These are phyloP conservation scores for Maccullochella peelii DNA, from an alignment of 2,113 vertebrate genomes.

Conservation along the genomic window DNA sequence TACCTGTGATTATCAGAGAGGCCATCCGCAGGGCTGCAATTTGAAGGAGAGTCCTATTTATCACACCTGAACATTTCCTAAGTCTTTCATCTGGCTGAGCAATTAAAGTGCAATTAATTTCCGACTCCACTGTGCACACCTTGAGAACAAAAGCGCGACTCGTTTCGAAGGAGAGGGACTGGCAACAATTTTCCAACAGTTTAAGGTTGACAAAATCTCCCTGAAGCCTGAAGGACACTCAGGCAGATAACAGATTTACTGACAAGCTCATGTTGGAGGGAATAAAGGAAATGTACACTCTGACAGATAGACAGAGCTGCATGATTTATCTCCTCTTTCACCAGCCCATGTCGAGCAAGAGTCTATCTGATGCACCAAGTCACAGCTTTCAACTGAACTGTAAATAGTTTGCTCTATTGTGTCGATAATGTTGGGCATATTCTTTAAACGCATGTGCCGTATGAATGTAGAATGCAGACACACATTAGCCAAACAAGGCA, in stretches of 20 bases:
- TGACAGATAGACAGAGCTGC: constrained; percentile 9
- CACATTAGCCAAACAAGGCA: not conserved
- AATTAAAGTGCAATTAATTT: constrained; percentile 79
- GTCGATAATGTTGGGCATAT: not conserved
- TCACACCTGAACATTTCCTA: constrained; percentile 73
- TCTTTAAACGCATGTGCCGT: not conserved
- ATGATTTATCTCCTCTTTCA: not conserved
- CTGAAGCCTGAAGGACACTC: constrained; percentile 62
- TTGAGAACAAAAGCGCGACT: constrained; percentile 65
- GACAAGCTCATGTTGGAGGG: constrained; percentile 15
- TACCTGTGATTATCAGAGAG: constrained; percentile 64
- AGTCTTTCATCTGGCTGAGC: constrained; percentile 72
- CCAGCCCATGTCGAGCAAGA: not conserved
- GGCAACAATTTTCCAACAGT: constrained; percentile 52
- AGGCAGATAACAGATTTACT: constrained; percentile 58
- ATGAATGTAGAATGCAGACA: not conserved
- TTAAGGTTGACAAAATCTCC: constrained; percentile 51
- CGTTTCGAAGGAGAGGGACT: constrained; percentile 37
- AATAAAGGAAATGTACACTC: constrained; percentile 31
- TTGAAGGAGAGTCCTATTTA: constrained; percentile 65
- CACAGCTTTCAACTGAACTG: constrained; percentile 17
- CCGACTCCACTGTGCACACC: constrained; percentile 50
- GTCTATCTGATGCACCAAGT: constrained; percentile 16
- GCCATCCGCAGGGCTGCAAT: constrained; percentile 47
- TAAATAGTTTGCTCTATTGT: not conserved